Base-by-base conservation (phyloP, 2,797 vertebrate genomes). In the Scomberomorus guttatus region DNA sequence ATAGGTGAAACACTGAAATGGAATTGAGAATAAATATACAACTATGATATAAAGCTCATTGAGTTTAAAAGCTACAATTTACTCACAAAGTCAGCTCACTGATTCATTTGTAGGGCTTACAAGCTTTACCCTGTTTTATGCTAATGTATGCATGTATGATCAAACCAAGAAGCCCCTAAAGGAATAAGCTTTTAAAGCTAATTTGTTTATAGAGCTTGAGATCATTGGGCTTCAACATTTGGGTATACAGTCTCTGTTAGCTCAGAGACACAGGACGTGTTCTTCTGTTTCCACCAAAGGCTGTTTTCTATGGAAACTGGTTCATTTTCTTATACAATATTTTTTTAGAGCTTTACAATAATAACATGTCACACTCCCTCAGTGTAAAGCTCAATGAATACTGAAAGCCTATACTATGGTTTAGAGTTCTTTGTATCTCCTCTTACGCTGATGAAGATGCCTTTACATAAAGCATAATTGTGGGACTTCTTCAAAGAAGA, bases 101-200 rank as follows among this genome's bases (percentile, higher is more conserved):
- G 37, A 48, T 71, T 75, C 51, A 55, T 68, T 65, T 65, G 27
- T 6, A 42, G 20, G 29, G 4, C 57, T 75, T 48, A 60, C 17
- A 24, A 12, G 60, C 64, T 60, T 34, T 4, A 59, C 64, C 67
- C 70, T 24, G 65, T 37, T 62, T 74, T 63, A 75, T 81, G 74
- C 63, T 75, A 69, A 67, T 78, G 58, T 13, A 2, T 57, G 71
- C 55, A 20, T 44, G 42, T 44, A 69, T 76, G 75, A 46, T 44
- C 12, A 11, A 29, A 12, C 17, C 65, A n/a, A 37, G 57, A 46
- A 24, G 22, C 22, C 29, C 12, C 46, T 1, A 0, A 51, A 62
- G 74, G 63, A 52, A n/a, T 34, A 54, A 0, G 56, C 60, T 62
- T 54, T 72, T 12, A n/a, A 27, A 62, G 57, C 27, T 59, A 25